phyloP scores from a whole-genome alignment of 2,113 vertebrate genomes.

The Poeciliopsis prolifica region DNA sequence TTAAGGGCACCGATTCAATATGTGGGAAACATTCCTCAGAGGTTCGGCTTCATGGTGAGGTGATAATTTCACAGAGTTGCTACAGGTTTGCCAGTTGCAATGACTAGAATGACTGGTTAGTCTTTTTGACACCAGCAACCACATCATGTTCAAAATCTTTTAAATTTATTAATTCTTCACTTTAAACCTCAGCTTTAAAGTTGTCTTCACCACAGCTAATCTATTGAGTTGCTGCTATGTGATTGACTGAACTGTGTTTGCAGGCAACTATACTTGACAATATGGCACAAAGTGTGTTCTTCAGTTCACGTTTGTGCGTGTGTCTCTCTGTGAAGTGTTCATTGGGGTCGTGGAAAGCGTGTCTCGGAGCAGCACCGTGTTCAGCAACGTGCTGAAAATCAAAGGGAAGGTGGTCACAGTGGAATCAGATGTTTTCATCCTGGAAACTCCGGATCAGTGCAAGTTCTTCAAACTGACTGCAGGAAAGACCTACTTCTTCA shows the following conservation, averaged over 20 bases:
- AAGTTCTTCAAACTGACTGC: background rate
- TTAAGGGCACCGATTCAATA: no score
- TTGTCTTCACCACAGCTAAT: background rate
- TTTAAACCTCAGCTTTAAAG: no score
- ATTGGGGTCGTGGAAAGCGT: constrained; percentile 48
- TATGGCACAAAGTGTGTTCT: background rate
- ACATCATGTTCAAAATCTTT: no score
- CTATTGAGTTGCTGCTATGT: background rate
- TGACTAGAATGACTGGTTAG: no score
- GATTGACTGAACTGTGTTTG: no score
- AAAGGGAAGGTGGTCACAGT: background rate
- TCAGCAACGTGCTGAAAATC: constrained; percentile 19
- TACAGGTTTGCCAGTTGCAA: no score
- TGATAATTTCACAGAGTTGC: no score
- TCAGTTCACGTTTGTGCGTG: background rate
- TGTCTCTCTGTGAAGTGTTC: constrained; percentile 26
- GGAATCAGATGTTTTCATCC: background rate
- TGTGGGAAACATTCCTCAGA: background rate
- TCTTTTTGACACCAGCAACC: no score
- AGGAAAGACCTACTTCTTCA: constrained; percentile 39
- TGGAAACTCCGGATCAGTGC: background rate
- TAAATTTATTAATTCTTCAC: no score
- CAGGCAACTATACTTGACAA: background rate
- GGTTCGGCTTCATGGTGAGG: background rate
- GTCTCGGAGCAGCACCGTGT: constrained; percentile 1